phyloP scores from a whole-genome alignment of 2,888 invertebrate species.

The Esperia sulphurella region DNA sequence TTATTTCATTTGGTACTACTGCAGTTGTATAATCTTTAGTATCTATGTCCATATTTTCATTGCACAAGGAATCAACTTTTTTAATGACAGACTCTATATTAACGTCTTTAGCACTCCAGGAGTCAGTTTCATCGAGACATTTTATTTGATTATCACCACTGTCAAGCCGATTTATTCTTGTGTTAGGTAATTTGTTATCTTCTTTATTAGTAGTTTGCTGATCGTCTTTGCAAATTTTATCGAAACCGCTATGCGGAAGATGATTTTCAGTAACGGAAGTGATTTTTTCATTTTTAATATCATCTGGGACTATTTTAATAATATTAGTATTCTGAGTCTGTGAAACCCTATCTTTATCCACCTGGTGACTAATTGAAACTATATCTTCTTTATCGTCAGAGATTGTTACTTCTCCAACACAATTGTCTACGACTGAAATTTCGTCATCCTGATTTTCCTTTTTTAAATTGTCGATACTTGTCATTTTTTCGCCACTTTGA shows the following conservation, averaged over 20 bases:
- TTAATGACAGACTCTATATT: slow-evolving; percentile 91
- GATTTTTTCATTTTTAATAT: not conserved
- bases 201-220: not conserved
- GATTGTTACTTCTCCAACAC: slow-evolving; percentile 8
- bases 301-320: not conserved
- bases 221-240: not conserved
- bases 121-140: slow-evolving; percentile 85
- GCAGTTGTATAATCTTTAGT: slow-evolving; percentile 22
- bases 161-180: slow-evolving; percentile 12
- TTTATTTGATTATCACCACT: slow-evolving; percentile 46
- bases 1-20: slow-evolving; percentile 14
- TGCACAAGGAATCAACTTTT: slow-evolving; percentile 85
- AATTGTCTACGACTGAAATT: slow-evolving; percentile 6
- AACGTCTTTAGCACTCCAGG: slow-evolving; percentile 88
- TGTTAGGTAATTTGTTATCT: slow-evolving; percentile 6
- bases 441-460: slow-evolving; percentile 15
- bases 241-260: not conserved
- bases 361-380: not conserved
- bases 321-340: not conserved
- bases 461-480: slow-evolving; percentile 20
- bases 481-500: slow-evolving; percentile 29
- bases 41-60: slow-evolving; percentile 46
- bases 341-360: slow-evolving; percentile 7
- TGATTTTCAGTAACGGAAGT: not conserved
- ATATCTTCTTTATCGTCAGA: slow-evolving; percentile 13